Percentiles rank a stretch among this genome's conserved stretches.
Evolutionary conservation across 2,113 vertebrate genomes (phyloP).

Genomic region (Menidia beryllina): DNA sequence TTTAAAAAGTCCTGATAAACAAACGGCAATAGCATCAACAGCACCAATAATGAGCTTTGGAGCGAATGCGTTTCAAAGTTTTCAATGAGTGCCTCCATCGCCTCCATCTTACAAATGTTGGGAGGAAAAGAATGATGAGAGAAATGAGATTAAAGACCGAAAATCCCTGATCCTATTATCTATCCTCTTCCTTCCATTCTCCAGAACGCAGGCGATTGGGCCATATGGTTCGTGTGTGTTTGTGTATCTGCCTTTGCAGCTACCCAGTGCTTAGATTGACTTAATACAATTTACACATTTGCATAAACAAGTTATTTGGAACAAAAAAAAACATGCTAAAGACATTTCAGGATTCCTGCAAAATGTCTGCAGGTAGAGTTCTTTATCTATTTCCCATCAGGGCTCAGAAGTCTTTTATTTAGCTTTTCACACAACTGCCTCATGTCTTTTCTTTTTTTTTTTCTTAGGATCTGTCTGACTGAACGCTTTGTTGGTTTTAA

Average conservation of each 20-base stretch:
- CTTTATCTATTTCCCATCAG: not conserved
- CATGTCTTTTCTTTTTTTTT: too few species aligned
- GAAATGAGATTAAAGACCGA: constrained; percentile 7
- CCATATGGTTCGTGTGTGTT: constrained; percentile 36
- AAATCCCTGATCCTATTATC: constrained; percentile 21
- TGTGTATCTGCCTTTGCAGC: constrained; percentile 45
- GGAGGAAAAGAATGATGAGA: constrained; percentile 26
- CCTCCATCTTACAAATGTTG: constrained; percentile 34
- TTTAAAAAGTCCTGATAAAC: constrained; percentile 39
- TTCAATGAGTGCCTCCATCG: constrained; percentile 34
- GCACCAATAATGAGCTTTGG: constrained; percentile 17
- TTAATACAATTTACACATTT: constrained; percentile 24
- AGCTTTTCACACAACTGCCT: not conserved
- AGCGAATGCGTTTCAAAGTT: constrained; percentile 48
- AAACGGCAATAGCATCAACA: constrained; percentile 12
- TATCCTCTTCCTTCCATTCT: constrained; percentile 23
- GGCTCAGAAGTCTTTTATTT: not conserved
- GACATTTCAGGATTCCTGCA: not conserved
- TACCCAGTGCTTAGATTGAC: constrained; percentile 47
- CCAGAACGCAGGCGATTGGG: constrained; percentile 27
- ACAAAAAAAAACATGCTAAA: not conserved
- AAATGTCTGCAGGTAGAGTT: not conserved
- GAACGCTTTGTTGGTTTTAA: not conserved
- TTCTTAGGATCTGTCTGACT: not conserved
- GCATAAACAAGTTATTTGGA: constrained; percentile 5